Base-by-base conservation (phyloP, 2,797 vertebrate genomes). In the Peromyscus nudipes region DNA sequence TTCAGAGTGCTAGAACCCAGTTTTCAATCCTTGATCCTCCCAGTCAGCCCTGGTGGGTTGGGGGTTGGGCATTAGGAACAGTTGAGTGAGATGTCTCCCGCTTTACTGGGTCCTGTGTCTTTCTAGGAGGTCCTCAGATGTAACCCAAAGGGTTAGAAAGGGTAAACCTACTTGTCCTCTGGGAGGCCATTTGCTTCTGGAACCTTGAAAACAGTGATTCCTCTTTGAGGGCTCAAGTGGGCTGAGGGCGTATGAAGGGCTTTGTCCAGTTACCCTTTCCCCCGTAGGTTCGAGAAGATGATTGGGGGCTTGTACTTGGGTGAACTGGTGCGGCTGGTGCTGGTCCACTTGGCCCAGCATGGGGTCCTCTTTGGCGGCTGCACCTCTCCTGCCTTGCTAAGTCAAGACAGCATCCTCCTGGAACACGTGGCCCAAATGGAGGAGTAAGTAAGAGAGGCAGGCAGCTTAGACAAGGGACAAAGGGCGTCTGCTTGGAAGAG, bases 241-340 rank as follows among this genome's bases (percentile, higher is more conserved):
- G 55, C 84, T 19, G 11, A 94, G 64, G 84, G 31, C 37, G 92
- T 85, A 71, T 37, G 49, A 65, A 85, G 75, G 82, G 34, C 77
- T 37, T 71, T 80, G 19, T 34, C 34, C 31, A 83, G 49, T 29
- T 6, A 19, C 25, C 19, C 27, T 69, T 93, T 19, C 88, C 19
- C 1, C 81, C 57, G 4, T 93, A 99, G 99, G 86, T 99, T 99
- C 98, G 99, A 99, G 98, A 99, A 99, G 98, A 98, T 99, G 99
- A 98, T 99, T 96, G 98, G 99, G 16, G 98, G 98, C 29, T 98
- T 99, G 97, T 99, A 99, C 96, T 76, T 99, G 97, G 99, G 99
- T 2, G 99, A 99, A 94, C 98, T 99, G 0, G 98, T 99, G 0
- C 98, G 99, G 19, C 98, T 99, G 0, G 93, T 98, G 1, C 98